Base-by-base conservation (phyloP, 2,888 invertebrate species). In the Exocentrus adspersus region DNA sequence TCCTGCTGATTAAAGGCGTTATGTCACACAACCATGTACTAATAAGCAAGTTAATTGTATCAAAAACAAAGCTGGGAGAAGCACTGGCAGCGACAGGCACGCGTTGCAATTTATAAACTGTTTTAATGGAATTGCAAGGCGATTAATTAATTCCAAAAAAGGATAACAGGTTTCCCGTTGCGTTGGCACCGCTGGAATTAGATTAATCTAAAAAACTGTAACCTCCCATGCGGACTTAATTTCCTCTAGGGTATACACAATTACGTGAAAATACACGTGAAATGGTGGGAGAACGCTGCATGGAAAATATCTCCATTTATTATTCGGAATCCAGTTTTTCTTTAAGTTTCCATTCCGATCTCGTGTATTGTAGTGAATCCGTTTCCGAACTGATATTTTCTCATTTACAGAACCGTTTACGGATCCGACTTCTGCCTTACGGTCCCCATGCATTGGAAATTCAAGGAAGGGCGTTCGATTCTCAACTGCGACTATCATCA, bases 371-470 rank as follows among this genome's bases (percentile, higher is more conserved):
- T n/a, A n/a, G n/a, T n/a, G n/a, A n/a, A n/a, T n/a, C n/a, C n/a
- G n/a, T n/a, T n/a, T n/a, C n/a, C n/a, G n/a, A n/a, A n/a, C n/a
- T n/a, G n/a, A 37, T 19, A 17, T 37, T 32, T 12, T 6, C n/a
- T 32, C 10, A 30, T 30, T 9, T 19, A 48, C 28, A n/a, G n/a
- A n/a, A n/a, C n/a, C n/a, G n/a, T n/a, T n/a, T n/a, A 19, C n/a
- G 20, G 6, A n/a, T 12, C 19, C 17, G 17, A 30, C n/a, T 50
- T 16, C 30, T 37, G 19, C 19, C 19, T 14, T 10, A n/a, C 32
- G 51, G 37, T 51, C 51, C 51, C n/a, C 32, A 51, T n/a, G n/a
- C n/a, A n/a, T 32, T 51, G 32, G 32, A 32, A 51, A 51, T 51
- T 51, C 51, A 51, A 32, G 24, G 24, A 10, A 32, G 37, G 51